phyloP scores from a whole-genome alignment of 2,888 invertebrate genomes.

The Eilema sororculum region DNA sequence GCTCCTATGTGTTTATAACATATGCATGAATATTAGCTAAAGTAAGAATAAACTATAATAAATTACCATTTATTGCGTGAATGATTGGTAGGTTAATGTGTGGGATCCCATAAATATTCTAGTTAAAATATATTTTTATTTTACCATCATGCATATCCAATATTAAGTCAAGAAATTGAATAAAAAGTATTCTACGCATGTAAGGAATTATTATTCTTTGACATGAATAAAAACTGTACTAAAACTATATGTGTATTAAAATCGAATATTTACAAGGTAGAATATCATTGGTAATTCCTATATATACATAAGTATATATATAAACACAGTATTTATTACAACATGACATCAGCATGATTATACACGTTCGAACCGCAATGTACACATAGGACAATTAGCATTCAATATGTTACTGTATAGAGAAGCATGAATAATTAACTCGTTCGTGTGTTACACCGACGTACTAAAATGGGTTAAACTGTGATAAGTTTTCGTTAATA shows the following conservation, averaged over 20 bases:
- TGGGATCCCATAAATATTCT: not conserved
- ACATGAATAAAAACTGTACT: not conserved
- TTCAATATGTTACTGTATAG: not conserved
- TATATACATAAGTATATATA: not conserved
- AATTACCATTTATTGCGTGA: not conserved
- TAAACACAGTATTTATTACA: not conserved
- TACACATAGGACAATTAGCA: slow-evolving; percentile 1
- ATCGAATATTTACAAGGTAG: not conserved
- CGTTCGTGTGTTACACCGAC: not conserved
- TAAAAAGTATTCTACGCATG: not conserved
- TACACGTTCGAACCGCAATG: not conserved
- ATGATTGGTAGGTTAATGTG: not conserved
- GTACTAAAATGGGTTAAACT: not conserved
- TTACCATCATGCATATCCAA: not conserved
- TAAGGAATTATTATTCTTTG: not conserved
- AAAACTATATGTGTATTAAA: not conserved
- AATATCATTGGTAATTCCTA: not conserved
- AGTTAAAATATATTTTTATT: not conserved
- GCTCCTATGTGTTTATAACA: slow-evolving; percentile 40
- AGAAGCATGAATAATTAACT: not conserved
- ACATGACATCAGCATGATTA: not conserved
- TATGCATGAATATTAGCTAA: slow-evolving; percentile 49
- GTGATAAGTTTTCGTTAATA: not conserved
- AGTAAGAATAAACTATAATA: slow-evolving; percentile 21
- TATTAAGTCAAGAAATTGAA: not conserved